A percentile compares a stretch with the other conserved stretches of the same genome.
These are phyloP conservation scores for Bos indicus DNA, from an alignment of 2,113 vertebrate genomes.

Conservation along the genomic window DNA sequence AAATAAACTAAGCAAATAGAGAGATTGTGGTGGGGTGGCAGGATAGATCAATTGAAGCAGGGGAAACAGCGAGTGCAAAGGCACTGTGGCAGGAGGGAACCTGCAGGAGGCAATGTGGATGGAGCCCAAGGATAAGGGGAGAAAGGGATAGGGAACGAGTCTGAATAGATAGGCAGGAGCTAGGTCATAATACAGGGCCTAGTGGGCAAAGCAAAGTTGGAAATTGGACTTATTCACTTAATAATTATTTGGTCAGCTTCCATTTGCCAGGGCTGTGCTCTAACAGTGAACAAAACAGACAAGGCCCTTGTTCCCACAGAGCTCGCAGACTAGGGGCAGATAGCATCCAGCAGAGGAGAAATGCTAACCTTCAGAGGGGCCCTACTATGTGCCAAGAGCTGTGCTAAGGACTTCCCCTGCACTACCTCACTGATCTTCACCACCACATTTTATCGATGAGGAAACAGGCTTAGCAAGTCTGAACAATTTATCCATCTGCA, in stretches of 20 bases:
- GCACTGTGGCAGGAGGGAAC: neutral
- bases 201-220: neutral
- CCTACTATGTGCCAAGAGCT: neutral
- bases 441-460: neutral
- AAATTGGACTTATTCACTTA: neutral
- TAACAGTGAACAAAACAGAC: neutral
- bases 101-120: neutral
- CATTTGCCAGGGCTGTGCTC: neutral
- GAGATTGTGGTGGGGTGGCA: neutral
- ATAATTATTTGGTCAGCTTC: neutral
- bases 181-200: neutral
- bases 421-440: neutral
- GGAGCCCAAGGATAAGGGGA: neutral
- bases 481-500: neutral
- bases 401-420: neutral
- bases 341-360: neutral
- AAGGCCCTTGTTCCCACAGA: neutral
- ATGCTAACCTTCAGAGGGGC: neutral
- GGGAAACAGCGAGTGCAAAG: neutral
- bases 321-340: neutral
- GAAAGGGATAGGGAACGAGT: neutral
- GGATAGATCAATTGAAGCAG: neutral
- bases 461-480: neutral
- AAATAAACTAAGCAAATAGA: slow-evolving; percentile 12
- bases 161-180: neutral